Conservation (phyloP, 2,113 vertebrate genomes). For the Coreoperca whiteheadi region DNA sequence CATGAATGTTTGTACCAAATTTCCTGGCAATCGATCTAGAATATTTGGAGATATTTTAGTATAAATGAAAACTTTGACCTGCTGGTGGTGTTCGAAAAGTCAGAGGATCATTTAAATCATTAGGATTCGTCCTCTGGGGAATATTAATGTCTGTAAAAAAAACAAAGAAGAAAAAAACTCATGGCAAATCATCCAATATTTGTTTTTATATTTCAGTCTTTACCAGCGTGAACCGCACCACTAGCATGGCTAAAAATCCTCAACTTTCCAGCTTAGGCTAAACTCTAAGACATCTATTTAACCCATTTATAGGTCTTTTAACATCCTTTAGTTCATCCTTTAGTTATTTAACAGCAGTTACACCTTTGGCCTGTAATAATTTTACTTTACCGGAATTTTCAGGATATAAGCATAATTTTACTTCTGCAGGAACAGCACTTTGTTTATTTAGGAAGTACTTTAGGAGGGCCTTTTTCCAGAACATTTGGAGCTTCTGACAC, state of each 20-base stretch:
- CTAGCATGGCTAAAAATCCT: not conserved
- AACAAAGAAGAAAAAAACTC: too few species aligned
- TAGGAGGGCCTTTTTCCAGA: not conserved
- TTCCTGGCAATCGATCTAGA: not conserved
- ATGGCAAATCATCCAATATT: not conserved
- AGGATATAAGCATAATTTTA: not conserved
- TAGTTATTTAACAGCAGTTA: not conserved
- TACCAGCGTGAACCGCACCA: not conserved
- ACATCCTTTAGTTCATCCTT: not conserved
- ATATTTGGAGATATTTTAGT: not conserved
- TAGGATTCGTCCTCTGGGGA: not conserved
- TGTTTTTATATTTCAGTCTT: not conserved
- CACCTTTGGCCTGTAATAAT: not conserved
- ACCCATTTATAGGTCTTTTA: not conserved
- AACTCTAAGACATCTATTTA: not conserved
- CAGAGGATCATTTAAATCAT: not conserved
- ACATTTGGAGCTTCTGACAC: not conserved
- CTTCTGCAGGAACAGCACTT: not conserved
- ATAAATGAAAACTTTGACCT: not conserved
- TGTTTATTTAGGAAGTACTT: not conserved
- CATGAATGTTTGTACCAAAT: not conserved
- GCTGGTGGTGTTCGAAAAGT: not conserved
- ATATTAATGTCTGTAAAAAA: not conserved
- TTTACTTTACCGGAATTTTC: not conserved
- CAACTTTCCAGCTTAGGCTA: not conserved